A percentile compares a stretch with the other conserved stretches of the same genome.
Conservation (phyloP, 2,113 vertebrate species). For the Hystrix brachyura region DNA sequence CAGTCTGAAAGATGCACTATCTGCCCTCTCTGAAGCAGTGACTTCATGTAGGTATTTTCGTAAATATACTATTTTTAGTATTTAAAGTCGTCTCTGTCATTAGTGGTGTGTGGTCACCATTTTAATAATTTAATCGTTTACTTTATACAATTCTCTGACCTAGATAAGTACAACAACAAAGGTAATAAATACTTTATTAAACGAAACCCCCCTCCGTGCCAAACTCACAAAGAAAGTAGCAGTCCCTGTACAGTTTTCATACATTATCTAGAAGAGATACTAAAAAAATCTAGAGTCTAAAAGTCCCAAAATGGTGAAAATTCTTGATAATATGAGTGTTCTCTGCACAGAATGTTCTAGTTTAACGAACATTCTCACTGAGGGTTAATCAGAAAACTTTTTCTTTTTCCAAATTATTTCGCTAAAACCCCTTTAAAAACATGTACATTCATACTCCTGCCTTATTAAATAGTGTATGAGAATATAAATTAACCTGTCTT, state of each 20-base stretch:
- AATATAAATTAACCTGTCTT: not conserved
- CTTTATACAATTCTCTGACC: not conserved
- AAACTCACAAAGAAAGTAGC: constrained; percentile 24
- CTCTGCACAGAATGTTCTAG: not conserved
- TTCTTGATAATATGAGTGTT: not conserved
- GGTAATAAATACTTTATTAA: not conserved
- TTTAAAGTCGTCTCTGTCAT: constrained; percentile 38
- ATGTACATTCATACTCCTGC: not conserved
- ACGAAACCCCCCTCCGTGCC: not conserved
- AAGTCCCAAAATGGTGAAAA: not conserved
- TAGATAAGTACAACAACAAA: not conserved
- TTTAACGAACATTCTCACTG: not conserved
- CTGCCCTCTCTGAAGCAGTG: not conserved
- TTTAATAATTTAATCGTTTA: constrained; percentile 9
- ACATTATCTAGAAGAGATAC: not conserved
- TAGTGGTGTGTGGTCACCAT: constrained; percentile 17
- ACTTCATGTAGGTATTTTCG: not conserved
- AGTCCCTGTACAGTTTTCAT: not conserved
- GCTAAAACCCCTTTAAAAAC: not conserved
- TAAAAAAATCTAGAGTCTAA: not conserved
- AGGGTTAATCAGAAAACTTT: not conserved
- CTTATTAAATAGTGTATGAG: no score
- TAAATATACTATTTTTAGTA: not conserved
- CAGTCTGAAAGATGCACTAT: rapidly evolving
- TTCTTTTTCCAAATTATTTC: not conserved